Conservation (phyloP, 1,140 invertebrate species). For the Brachionus koreanus region DNA sequence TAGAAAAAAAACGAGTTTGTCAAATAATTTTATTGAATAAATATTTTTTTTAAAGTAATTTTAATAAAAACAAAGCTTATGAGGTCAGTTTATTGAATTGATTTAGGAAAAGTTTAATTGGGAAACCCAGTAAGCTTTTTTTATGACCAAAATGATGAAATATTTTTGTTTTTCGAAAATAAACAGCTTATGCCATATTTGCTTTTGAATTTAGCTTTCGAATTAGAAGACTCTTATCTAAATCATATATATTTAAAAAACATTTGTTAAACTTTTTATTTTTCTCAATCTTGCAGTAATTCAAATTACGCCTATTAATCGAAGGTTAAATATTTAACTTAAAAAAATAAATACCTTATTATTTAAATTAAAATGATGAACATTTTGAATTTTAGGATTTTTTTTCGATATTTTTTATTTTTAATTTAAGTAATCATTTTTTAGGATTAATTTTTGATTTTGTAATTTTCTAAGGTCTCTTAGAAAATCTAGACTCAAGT, state of each 20-base stretch:
- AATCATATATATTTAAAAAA: background rate
- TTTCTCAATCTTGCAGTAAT: background rate
- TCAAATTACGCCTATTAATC: background rate
- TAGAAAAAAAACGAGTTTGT: background rate
- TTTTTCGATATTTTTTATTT: background rate
- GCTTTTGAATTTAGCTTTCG: background rate
- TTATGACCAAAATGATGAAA: background rate
- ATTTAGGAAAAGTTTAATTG: background rate
- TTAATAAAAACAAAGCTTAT: slow-evolving; percentile 4
- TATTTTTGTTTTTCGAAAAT: background rate
- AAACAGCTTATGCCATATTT: background rate
- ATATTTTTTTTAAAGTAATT: slow-evolving; percentile 1
- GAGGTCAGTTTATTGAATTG: background rate
- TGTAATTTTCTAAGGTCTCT: background rate
- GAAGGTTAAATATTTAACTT: background rate
- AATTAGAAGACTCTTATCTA: background rate
- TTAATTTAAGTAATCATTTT: background rate
- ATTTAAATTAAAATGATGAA: background rate
- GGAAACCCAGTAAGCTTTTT: background rate
- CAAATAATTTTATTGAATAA: slow-evolving; percentile 7
- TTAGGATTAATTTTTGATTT: background rate
- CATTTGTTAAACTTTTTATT: background rate
- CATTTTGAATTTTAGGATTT: background rate
- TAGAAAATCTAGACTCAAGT: background rate
- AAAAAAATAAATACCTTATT: background rate